Conservation (phyloP, 2,888 invertebrate species). For the Coenonympha glycerion region DNA sequence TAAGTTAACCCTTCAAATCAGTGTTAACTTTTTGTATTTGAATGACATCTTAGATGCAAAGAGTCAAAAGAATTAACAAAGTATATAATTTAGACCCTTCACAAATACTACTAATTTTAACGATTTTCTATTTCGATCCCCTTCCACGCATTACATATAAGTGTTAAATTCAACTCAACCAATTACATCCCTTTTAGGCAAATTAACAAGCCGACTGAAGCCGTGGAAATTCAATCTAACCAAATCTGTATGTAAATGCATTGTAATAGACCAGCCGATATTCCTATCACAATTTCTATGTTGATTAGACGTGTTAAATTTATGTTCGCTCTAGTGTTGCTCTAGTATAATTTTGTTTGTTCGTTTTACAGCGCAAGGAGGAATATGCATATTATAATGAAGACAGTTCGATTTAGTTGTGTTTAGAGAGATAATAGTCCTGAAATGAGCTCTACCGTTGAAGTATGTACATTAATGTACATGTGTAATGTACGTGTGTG, state of each 20-base stretch:
- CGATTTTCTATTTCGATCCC: constrained; percentile 16
- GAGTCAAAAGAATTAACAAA: too few species aligned
- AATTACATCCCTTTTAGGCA: constrained; percentile 71
- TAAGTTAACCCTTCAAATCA: too few species aligned
- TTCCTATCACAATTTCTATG: constrained; percentile 65
- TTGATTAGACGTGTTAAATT: constrained; percentile 60
- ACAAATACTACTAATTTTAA: not conserved
- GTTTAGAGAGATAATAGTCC: constrained; percentile 4
- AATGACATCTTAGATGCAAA: too few species aligned
- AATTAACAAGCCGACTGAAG: constrained; percentile 64
- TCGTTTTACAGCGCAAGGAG: constrained; percentile 32
- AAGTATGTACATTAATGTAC: not conserved
- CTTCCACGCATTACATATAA: constrained; percentile 30
- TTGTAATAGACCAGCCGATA: constrained; percentile 66
- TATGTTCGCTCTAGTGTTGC: constrained; percentile 50
- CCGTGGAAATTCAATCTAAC: constrained; percentile 64
- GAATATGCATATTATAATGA: constrained; percentile 23
- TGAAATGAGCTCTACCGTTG: not conserved
- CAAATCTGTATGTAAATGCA: constrained; percentile 72
- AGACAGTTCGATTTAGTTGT: constrained; percentile 19
- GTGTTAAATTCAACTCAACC: constrained; percentile 52
- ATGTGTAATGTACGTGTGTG: too few species aligned
- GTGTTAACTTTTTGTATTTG: too few species aligned
- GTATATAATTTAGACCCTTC: not conserved
- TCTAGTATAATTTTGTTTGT: constrained; percentile 60